phyloP scores from a whole-genome alignment of 2,113 vertebrate genomes.

The Talpa occidentalis region DNA sequence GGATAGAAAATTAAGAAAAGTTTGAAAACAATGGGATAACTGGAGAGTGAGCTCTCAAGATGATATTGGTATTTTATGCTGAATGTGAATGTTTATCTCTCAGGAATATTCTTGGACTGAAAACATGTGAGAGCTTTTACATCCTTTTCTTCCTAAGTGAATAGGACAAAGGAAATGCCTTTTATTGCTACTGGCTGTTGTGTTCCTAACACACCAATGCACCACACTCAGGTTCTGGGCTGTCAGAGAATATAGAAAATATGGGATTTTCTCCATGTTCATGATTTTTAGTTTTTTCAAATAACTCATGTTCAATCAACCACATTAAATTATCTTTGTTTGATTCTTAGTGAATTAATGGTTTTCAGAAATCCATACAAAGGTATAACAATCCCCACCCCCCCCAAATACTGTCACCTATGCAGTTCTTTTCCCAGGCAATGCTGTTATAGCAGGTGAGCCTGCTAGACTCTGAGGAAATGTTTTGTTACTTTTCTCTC shows the following conservation, averaged over 20 bases:
- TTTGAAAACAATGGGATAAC: not conserved
- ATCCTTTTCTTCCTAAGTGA: not conserved
- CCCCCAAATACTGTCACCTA: not conserved
- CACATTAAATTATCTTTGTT: not conserved
- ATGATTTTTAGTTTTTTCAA: not conserved
- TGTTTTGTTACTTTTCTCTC: conserved; percentile 13
- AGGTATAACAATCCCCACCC: not conserved
- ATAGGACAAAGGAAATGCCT: not conserved
- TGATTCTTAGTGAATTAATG: not conserved
- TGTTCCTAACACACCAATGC: not conserved
- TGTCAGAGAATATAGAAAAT: not conserved
- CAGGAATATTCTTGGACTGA: not conserved
- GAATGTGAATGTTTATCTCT: not conserved
- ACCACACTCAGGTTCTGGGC: not conserved
- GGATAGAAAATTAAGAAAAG: not conserved
- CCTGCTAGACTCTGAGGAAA: conserved; percentile 38
- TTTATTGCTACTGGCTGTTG: not conserved
- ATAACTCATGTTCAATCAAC: not conserved
- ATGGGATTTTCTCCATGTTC: not conserved
- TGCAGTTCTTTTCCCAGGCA: not conserved
- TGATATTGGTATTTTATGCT: not conserved
- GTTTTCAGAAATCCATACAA: not conserved
- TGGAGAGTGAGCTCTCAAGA: not conserved
- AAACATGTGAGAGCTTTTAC: not conserved
- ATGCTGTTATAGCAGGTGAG: not conserved